Base-by-base conservation (phyloP, 2,113 vertebrate genomes). In the Oryctolagus cuniculus region DNA sequence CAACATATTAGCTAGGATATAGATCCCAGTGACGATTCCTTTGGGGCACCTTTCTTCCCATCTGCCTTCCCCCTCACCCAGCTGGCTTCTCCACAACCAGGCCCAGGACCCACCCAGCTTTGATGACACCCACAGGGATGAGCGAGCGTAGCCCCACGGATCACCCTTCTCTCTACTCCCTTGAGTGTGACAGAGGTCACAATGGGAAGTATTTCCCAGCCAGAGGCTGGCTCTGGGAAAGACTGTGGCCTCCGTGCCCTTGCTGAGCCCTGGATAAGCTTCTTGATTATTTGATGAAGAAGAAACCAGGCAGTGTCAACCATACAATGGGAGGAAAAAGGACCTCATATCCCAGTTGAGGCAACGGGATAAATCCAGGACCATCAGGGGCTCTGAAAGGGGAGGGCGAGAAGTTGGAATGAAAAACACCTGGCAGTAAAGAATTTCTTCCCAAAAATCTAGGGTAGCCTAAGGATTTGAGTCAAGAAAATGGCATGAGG, bases 401-500 rank as follows among this genome's bases (percentile, higher is more conserved):
- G 31, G 5, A 70, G 38, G 58, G 6, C 9, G 38, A 4, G n/a
- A 49, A 79, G 19, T 78, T 58, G 91, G 29, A 29, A 44, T 2
- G 15, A 55, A 72, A 74, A 77, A 49, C 27, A 53, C 15, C 22
- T 66, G 34, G 15, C 10, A 34, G 55, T 29, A 51, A 89, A 67
- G 51, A n/a, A n/a, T 81, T 67, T 83, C 12, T 61, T 91, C 10
- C 44, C 63, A 75, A 91, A 70, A 29, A 88, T 24, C n/a, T 72
- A 6, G 6, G 11, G 21, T 51, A 86, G 67, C 27, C 38, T 82
- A 77, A 70, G 25, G 24, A 84, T 87, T 19, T 31, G 38, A 96
- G 27, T 72, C 51, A 95, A 83, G 27, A 53, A 89, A 97, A 89
- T n/a, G 19, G 27, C n/a, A 51, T 38, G 7, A 84, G 12, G 69